phyloP scores from a whole-genome alignment of 2,888 invertebrate genomes.

The Drosophila meridiana region DNA sequence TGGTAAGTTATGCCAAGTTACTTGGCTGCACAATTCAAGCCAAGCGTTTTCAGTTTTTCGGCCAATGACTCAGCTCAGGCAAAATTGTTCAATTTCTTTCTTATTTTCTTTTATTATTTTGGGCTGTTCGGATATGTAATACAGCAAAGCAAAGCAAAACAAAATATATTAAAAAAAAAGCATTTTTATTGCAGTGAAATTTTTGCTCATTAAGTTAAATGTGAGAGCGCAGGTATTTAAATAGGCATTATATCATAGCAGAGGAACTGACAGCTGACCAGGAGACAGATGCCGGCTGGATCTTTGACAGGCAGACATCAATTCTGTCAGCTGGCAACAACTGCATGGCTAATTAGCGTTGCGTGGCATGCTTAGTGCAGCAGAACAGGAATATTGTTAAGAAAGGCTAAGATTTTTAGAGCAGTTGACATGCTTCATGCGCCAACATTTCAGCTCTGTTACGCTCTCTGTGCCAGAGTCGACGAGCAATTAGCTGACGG shows the following conservation, averaged over 20 bases:
- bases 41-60: constrained; percentile 6
- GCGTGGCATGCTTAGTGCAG: constrained; percentile 66
- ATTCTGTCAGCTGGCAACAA: neutral
- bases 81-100: constrained; percentile 46
- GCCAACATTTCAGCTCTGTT: neutral
- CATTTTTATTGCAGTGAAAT: constrained; percentile 72
- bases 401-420: constrained; percentile 39
- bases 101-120: constrained; percentile 7
- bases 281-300: neutral
- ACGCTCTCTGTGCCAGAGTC: constrained; percentile 31
- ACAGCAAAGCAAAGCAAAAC: constrained; percentile 10
- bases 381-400: constrained; percentile 56
- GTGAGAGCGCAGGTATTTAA: constrained; percentile 62
- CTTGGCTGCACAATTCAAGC: constrained; percentile 17
- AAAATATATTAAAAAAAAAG: constrained; percentile 42
- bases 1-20: constrained; percentile 60
- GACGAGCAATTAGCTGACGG: constrained; percentile 41
- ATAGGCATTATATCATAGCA: constrained; percentile 50
- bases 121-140: constrained; percentile 18
- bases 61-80: constrained; percentile 42
- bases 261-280: neutral
- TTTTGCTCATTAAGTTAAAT: constrained; percentile 67
- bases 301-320: neutral
- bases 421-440: constrained; percentile 56
- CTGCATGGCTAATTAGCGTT: constrained; percentile 39